Evolutionary conservation across 2,888 invertebrate genomes (phyloP), one percentile per base, ranked within the genome.

Genomic region (Matsumyia berberina): DNA sequence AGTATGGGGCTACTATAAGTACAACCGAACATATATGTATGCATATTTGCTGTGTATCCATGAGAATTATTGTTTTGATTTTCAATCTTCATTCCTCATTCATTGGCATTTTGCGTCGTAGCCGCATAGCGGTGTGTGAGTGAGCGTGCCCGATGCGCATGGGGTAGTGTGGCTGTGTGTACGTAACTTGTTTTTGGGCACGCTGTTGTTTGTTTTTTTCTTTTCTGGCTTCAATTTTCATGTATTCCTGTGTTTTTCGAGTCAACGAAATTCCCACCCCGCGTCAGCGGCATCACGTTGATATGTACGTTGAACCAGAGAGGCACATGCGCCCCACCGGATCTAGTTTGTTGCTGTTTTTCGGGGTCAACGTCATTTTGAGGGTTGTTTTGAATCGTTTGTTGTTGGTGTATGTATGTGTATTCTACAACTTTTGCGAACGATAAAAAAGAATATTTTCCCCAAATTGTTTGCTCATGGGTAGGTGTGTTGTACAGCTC

Each of bases 331-430:
- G 85, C 85, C 66, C 46, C 80, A 80, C 85, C 80, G 85, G 70
- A 85, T 80, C 74, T 80, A 80, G 80, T 85, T 85, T 85, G 85
- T 85, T 85, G 80, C 70, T 85, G 69, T 79, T 89, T 89, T 89
- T 89, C 89, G 89, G 89, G 89, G 89, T 89, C 89, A 89, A 90
- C 89, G 89, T 89, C 89, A 89, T 89, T 88, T 89, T 87, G 88
- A 89, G 90, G 90, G 89, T 89, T 89, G 89, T 88, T 89, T 85
- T 85, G 74, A 85, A 74, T 74, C 57, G 64, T 77, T 82, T 70
- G 60, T 37, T 73, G 29, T 19, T 39, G 15, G 53, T 49, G 11
- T 19, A 33, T 64, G 31, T 8, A 24, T 73, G 8, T 64, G 64
- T 64, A 37, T 49, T 44, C 51, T 39, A 57, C 37, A 57, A 66